A percentile compares a stretch with the other conserved stretches of the same genome.
Evolutionary conservation across 2,888 invertebrate genomes (phyloP).

Genomic region (Tenthredo scrophulariae): DNA sequence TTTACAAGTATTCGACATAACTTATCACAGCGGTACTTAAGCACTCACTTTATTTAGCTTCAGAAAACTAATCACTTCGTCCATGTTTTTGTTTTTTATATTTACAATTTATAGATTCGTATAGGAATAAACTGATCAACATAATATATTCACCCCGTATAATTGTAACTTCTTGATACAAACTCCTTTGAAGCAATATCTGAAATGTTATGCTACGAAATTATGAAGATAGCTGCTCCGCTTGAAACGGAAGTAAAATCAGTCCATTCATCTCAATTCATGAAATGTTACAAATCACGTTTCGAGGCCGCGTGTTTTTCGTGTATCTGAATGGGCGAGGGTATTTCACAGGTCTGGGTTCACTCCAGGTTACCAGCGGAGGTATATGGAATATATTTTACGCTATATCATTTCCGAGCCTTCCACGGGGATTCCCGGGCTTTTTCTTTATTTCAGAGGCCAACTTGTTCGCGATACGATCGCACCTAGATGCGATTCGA

Average conservation of each 20-base stretch:
- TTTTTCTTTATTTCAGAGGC: neutral
- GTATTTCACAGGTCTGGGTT: neutral
- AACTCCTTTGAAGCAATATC: neutral
- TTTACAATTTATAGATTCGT: neutral
- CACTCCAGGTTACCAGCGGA: neutral
- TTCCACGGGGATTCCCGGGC: neutral
- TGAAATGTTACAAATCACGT: slow-evolving; percentile 28
- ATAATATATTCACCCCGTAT: neutral
- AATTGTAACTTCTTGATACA: neutral
- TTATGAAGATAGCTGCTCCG: neutral
- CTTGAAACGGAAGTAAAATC: slow-evolving; percentile 8
- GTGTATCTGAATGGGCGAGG: neutral
- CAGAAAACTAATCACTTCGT: neutral
- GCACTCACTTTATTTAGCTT: too few relatives aligned
- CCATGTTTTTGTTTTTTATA: neutral
- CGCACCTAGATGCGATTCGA: slow-evolving; percentile 13
- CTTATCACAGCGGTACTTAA: neutral
- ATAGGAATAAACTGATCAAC: neutral
- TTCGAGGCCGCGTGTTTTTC: neutral
- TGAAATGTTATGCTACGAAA: neutral
- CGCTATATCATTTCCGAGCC: slow-evolving; percentile 10
- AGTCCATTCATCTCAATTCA: slow-evolving; percentile 23
- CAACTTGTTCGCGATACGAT: slow-evolving; percentile 14
- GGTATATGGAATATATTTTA: slow-evolving; percentile 37
- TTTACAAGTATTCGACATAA: neutral